These are phyloP conservation scores for Meriones psammophilus DNA, from an alignment of 2,797 vertebrate genomes.

Conservation along the genomic window DNA sequence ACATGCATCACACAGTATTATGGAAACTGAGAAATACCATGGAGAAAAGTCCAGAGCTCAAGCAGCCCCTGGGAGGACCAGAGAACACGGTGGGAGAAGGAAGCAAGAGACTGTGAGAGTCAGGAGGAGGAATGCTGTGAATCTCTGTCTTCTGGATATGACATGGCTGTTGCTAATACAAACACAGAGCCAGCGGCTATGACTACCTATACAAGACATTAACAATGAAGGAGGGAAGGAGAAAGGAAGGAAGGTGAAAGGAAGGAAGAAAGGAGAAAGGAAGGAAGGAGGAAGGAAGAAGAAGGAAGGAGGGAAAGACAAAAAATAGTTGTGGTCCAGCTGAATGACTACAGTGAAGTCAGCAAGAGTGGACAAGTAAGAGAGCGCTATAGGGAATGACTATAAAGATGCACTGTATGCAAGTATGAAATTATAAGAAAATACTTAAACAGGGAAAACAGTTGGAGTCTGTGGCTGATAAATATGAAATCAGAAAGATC, in stretches of 20 bases:
- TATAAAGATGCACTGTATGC: background rate
- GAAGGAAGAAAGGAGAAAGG: background rate
- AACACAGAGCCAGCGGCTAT: background rate
- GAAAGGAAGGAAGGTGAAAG: no score
- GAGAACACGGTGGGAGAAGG: background rate
- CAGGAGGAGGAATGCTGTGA: background rate
- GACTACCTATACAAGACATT: background rate
- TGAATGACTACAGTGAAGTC: background rate
- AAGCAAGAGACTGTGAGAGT: background rate
- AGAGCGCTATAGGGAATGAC: background rate
- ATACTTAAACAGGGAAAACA: background rate
- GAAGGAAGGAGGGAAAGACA: fast-evolving
- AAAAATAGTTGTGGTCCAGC: background rate
- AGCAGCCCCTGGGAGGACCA: background rate
- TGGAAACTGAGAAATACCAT: background rate
- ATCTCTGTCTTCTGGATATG: background rate
- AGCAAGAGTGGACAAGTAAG: background rate
- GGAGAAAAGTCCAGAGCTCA: background rate
- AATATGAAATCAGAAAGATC: background rate
- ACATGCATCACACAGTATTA: background rate
- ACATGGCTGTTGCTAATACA: background rate
- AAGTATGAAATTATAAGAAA: background rate
- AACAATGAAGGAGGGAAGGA: no score
- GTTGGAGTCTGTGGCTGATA: fast-evolving
- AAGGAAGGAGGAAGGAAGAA: no score